Conservation (phyloP, 2,797 vertebrate genomes). For the Pangasius djambal region DNA sequence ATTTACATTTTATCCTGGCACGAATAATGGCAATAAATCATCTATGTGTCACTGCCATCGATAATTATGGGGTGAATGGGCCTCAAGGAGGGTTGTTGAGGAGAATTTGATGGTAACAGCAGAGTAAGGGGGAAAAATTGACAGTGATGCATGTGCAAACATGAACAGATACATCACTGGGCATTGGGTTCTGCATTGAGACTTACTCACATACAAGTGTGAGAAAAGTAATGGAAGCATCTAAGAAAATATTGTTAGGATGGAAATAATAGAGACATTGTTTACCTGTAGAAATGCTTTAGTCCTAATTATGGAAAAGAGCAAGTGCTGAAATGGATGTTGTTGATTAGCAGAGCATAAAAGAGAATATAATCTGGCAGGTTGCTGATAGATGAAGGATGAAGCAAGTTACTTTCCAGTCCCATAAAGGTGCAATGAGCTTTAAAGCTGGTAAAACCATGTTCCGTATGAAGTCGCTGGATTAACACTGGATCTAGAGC, state of each 20-base stretch:
- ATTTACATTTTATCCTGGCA: constrained; percentile 79
- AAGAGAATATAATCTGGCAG: background rate
- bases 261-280: background rate
- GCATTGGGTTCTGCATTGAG: background rate
- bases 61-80: constrained; percentile 73
- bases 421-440: background rate
- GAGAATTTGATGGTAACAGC: constrained; percentile 57
- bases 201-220: background rate
- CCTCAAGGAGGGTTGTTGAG: constrained; percentile 60
- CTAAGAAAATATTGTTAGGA: background rate
- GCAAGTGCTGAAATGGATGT: background rate
- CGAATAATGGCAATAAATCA: constrained; percentile 80
- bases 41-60: constrained; percentile 63
- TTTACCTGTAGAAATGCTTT: background rate
- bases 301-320: background rate
- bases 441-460: background rate
- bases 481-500: background rate
- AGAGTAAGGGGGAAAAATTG: constrained; percentile 51
- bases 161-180: background rate
- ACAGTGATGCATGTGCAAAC: constrained; percentile 63
- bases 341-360: background rate
- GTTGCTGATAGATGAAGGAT: background rate
- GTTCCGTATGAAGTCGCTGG: background rate
- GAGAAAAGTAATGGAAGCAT: background rate
- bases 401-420: background rate